These are phyloP conservation scores for Sycophila texana DNA, from an alignment of 2,888 invertebrate species.

Conservation along the genomic window DNA sequence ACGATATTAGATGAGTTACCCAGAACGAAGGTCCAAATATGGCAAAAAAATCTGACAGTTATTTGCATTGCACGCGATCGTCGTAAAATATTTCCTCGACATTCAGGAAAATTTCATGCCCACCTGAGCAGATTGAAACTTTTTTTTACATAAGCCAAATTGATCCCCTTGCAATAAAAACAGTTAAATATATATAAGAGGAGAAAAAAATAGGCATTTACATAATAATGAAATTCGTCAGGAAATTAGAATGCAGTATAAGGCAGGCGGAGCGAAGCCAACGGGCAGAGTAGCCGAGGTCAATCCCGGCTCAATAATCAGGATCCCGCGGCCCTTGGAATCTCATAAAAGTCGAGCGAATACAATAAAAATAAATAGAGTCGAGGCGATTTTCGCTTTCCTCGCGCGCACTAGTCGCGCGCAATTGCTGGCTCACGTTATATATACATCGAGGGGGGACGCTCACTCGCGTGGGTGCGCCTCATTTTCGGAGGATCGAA, in stretches of 20 bases:
- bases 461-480: too few relatives aligned
- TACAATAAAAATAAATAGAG: conserved; percentile 15
- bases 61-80: neutral
- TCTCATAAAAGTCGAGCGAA: neutral
- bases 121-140: neutral
- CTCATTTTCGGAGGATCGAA: conserved; percentile 10
- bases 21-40: neutral
- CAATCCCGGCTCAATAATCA: too few relatives aligned
- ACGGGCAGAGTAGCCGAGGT: too few relatives aligned
- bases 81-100: neutral
- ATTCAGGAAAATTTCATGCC: neutral
- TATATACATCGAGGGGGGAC: too few relatives aligned
- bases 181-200: neutral
- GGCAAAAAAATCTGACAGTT: neutral
- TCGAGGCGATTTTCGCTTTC: neutral
- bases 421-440: too few relatives aligned
- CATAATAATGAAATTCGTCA: neutral
- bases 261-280: too few relatives aligned
- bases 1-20: neutral
- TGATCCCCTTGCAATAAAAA: neutral
- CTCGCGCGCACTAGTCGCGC: neutral
- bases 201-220: neutral
- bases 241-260: neutral
- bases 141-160: neutral
- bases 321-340: neutral